These are phyloP conservation scores for Luscinia luscinia DNA, from an alignment of 2,797 vertebrate species.

Conservation along the genomic window DNA sequence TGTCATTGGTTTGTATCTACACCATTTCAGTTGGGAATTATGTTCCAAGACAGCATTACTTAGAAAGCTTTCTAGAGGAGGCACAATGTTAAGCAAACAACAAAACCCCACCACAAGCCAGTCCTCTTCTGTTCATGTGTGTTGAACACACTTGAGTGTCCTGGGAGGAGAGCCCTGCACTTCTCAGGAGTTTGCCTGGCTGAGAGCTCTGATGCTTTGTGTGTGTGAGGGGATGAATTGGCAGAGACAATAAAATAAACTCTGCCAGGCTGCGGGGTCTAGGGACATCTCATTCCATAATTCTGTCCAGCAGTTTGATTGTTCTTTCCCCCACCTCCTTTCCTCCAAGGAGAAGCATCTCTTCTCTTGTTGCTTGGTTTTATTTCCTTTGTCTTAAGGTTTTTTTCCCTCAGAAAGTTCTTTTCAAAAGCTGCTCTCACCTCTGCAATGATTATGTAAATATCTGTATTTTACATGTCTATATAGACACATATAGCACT, in stretches of 20 bases:
- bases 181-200: background rate
- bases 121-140: background rate
- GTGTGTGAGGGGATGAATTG: background rate
- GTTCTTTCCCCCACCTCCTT: background rate
- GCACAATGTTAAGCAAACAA: background rate
- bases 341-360: background rate
- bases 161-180: background rate
- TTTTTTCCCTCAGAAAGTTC: background rate
- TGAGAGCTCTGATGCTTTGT: background rate
- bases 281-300: background rate
- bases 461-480: background rate
- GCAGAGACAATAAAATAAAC: background rate
- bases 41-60: background rate
- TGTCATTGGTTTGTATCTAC: rapidly evolving
- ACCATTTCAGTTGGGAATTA: background rate
- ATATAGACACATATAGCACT: background rate
- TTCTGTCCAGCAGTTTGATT: background rate
- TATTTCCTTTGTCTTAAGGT: background rate
- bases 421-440: background rate
- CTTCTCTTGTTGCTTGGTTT: background rate
- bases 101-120: background rate
- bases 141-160: background rate
- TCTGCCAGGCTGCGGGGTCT: background rate
- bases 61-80: background rate
- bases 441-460: background rate